Conservation (phyloP, 1,140 invertebrate species). For the Mycetomoellerius zeteki region DNA sequence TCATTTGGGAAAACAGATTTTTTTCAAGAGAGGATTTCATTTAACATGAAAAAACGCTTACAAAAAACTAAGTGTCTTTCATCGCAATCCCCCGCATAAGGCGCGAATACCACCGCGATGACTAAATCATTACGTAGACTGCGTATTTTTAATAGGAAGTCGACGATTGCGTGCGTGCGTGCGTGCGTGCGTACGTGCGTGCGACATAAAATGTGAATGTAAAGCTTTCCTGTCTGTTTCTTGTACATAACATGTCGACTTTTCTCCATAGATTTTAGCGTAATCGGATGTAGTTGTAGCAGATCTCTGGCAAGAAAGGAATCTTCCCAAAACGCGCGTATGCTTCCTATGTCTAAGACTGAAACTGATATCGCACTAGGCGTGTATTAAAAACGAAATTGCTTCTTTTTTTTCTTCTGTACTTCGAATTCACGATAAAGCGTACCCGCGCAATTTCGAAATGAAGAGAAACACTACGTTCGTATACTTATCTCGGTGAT, state of each 20-base stretch:
- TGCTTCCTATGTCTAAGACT: constrained; percentile 55
- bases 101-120: not conserved
- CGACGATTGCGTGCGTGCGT: not conserved
- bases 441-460: not conserved
- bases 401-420: not conserved
- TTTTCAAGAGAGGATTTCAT: too few relatives aligned
- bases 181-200: too few relatives aligned
- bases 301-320: not conserved
- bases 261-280: constrained; percentile 22
- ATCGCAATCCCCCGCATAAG: not conserved
- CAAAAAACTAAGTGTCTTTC: too few relatives aligned
- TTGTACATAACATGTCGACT: not conserved
- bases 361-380: constrained; percentile 11
- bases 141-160: constrained; percentile 47
- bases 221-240: not conserved
- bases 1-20: too few relatives aligned
- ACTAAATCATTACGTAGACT: constrained; percentile 2
- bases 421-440: constrained; percentile 10
- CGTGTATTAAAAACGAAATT: not conserved
- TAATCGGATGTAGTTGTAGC: not conserved
- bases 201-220: not conserved
- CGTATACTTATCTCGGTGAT: not conserved
- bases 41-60: too few relatives aligned
- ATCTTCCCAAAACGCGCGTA: constrained; percentile 17
- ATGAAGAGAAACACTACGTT: too few relatives aligned